Evolutionary conservation across 2,797 vertebrate genomes (phyloP).

Genomic region (Steatocranus sp.): DNA sequence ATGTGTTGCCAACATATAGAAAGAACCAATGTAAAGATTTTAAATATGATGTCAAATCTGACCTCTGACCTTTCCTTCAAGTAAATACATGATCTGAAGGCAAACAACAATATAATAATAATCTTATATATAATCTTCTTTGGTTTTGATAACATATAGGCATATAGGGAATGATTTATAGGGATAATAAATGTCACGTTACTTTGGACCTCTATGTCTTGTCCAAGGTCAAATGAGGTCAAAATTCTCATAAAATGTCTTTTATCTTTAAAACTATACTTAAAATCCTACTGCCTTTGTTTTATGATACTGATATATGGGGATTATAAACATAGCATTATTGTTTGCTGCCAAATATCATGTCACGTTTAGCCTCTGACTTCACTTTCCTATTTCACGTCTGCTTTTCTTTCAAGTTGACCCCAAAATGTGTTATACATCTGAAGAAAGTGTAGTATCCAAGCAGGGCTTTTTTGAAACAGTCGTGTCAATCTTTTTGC

Average conservation of each 20-base stretch:
- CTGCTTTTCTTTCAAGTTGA: not conserved
- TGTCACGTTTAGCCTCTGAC: not conserved
- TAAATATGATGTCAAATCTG: not conserved
- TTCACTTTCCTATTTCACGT: not conserved
- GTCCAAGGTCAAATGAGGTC: not conserved
- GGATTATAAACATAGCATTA: not conserved
- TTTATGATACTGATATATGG: not conserved
- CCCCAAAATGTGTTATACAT: not conserved
- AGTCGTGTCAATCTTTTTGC: not conserved
- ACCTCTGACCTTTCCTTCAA: not conserved
- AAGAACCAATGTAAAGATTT: not conserved
- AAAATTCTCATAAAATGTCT: not conserved
- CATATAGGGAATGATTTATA: not conserved
- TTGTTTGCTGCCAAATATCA: not conserved
- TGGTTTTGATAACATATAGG: not conserved
- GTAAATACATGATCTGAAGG: not conserved
- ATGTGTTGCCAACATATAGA: not conserved
- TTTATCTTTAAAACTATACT: not conserved
- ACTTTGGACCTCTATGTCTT: not conserved
- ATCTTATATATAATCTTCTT: not conserved
- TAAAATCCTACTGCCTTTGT: not conserved
- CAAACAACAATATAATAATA: not conserved
- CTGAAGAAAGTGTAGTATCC: not conserved
- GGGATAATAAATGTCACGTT: not conserved
- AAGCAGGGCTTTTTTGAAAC: not conserved